Base-by-base conservation (phyloP, 1,140 invertebrate species). In the Metaphire vulgaris region DNA sequence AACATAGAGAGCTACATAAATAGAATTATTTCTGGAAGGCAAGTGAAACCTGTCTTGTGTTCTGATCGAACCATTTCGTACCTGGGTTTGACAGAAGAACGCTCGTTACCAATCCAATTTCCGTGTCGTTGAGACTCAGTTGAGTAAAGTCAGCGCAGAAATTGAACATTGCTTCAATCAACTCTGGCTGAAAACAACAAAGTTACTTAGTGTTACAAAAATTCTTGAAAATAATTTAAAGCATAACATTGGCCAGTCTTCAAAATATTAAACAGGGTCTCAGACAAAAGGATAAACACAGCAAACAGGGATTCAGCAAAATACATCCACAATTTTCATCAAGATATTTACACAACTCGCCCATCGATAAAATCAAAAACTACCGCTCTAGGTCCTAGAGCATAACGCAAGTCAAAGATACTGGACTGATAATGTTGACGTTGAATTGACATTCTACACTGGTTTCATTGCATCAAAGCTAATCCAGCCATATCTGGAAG, bases 61-160 rank as follows among this genome's bases (percentile, higher is more conserved):
- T n/a, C n/a, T n/a, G n/a, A n/a, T n/a, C n/a, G n/a, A 70, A 12
- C 28, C 15, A 1, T 28, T 76, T 79, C 78, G 80, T 81, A 89
- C 88, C 92, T 71, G 93, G 90, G 69, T 91, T 92, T 69, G 96
- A 88, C 69, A 98, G 87, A 69, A 97, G 91, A 71, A 93, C 90
- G 21, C 92, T 93, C 2, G 92, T 93, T 85, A 95, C 95, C 30
- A 98, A 87, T 0, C 93, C 95, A 77, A 97, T 87, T 87, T 98
- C 96, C 12, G 93, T 92, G 80, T 97, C 96, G 80, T 92, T 92
- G 79, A 96, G 85, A 78, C 91, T 90, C 79, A 96, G 88, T 33
- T 89, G 89, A 80, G 92, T 93, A 77, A 89, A 84, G 41, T 81
- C 82, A 12, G 76, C 76, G 12, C 84, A 82, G 74, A 88, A 83